Conservation (phyloP, 2,888 invertebrate genomes). For the Pelosia muscerda region DNA sequence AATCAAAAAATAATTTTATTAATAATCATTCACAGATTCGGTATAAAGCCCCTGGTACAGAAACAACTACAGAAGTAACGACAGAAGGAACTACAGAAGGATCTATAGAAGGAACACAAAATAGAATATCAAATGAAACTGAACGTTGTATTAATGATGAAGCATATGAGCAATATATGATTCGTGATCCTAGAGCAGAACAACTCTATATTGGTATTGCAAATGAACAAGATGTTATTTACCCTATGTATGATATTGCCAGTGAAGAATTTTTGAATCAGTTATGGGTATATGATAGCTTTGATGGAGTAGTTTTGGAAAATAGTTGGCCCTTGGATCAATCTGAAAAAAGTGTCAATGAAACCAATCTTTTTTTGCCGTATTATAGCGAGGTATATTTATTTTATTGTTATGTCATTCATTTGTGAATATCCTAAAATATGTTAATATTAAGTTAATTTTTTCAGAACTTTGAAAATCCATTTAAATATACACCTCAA, state of each 20-base stretch:
- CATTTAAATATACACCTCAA: conserved; percentile 80
- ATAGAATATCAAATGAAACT: conserved; percentile 10
- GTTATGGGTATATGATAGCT: conserved; percentile 63
- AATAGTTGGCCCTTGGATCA: conserved; percentile 87
- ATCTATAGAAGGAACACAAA: conserved; percentile 17
- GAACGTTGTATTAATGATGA: conserved; percentile 46
- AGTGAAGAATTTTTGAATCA: conserved; percentile 58
- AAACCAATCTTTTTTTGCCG: conserved; percentile 70
- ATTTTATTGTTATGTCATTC: not conserved
- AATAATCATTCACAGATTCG: conserved; percentile 53
- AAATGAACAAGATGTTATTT: conserved; percentile 59
- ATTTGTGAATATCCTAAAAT: not conserved
- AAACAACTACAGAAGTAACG: conserved; percentile 12
- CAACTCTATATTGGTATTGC: conserved; percentile 64
- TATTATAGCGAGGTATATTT: conserved; percentile 83
- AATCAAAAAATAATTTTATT: no score
- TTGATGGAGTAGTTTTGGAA: conserved; percentile 82
- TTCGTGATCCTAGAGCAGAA: conserved; percentile 51
- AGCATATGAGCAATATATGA: conserved; percentile 54
- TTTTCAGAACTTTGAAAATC: conserved; percentile 72
- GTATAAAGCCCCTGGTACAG: conserved; percentile 37
- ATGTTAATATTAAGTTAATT: not conserved
- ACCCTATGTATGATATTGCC: conserved; percentile 66
- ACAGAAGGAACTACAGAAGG: conserved; percentile 16
- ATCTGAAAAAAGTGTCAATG: conserved; percentile 66